Conservation (phyloP, 2,113 vertebrate species). For the Bombycilla garrulus region DNA sequence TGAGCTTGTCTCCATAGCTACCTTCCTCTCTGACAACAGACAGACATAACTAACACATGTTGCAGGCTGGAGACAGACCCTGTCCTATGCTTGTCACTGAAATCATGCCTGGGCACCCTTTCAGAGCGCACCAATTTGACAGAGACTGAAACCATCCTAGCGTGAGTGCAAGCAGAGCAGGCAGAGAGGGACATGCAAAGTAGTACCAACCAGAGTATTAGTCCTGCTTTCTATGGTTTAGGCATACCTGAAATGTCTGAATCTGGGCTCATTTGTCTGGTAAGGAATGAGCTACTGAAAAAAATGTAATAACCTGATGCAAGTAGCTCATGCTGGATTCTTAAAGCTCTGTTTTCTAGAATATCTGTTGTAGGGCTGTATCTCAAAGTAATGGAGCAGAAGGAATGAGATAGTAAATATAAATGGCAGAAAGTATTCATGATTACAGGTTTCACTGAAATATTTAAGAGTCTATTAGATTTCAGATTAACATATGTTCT, state of each 20-base stretch:
- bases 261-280: background rate
- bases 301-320: background rate
- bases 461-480: background rate
- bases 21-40: background rate
- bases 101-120: background rate
- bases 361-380: background rate
- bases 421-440: background rate
- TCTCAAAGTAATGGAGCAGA: background rate
- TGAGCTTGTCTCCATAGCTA: background rate
- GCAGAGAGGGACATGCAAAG: fast-evolving
- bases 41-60: background rate
- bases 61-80: background rate
- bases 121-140: background rate
- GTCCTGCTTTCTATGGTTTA: background rate
- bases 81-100: no score
- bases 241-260: background rate
- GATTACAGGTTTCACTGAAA: background rate
- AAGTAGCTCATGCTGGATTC: background rate
- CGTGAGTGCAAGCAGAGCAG: background rate
- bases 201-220: background rate
- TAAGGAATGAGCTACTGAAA: background rate
- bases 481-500: background rate
- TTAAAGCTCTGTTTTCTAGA: background rate
- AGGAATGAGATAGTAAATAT: background rate
- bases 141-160: background rate